Percentiles rank a stretch among this genome's conserved stretches.
Conservation (phyloP, 1,140 invertebrate genomes). For the Drosophila suzukii region DNA sequence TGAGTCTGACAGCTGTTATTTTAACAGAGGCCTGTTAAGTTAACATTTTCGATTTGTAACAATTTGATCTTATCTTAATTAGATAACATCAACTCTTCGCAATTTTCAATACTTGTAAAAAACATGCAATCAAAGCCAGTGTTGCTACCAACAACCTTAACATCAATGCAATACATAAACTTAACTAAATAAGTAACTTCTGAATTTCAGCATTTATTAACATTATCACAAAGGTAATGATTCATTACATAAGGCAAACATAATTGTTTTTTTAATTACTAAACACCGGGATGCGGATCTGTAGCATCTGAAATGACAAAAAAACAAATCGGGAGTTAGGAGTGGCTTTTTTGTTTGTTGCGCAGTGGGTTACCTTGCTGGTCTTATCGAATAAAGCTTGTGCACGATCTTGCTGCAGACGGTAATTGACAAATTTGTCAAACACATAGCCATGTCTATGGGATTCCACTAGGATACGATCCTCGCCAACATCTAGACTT, state of each 20-base stretch:
- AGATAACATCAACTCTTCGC: too few relatives aligned
- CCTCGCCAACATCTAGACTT: constrained; percentile 88
- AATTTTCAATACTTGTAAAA: too few relatives aligned
- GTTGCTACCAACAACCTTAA: too few relatives aligned
- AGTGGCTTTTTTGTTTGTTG: too few relatives aligned
- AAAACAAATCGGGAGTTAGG: neutral
- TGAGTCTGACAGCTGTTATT: too few relatives aligned
- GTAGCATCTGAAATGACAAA: constrained; percentile 70
- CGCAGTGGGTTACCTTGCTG: constrained; percentile 59
- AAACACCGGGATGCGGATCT: constrained; percentile 70
- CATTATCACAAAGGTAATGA: neutral
- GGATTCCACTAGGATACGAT: constrained; percentile 89
- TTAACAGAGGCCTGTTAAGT: too few relatives aligned
- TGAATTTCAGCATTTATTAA: neutral
- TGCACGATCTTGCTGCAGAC: constrained; percentile 86
- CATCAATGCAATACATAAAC: too few relatives aligned
- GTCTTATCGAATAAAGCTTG: constrained; percentile 87
- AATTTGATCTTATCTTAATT: too few relatives aligned
- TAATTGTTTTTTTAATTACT: constrained; percentile 1
- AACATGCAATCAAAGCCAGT: too few relatives aligned
- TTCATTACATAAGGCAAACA: neutral
- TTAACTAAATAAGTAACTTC: neutral
- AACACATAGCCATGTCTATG: constrained; percentile 86
- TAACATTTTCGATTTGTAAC: too few relatives aligned
- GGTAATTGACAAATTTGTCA: constrained; percentile 89